Percentiles rank a stretch among this genome's conserved stretches.
Evolutionary conservation across 2,113 vertebrate genomes (phyloP).

Genomic region (Datnioides undecimradiatus): DNA sequence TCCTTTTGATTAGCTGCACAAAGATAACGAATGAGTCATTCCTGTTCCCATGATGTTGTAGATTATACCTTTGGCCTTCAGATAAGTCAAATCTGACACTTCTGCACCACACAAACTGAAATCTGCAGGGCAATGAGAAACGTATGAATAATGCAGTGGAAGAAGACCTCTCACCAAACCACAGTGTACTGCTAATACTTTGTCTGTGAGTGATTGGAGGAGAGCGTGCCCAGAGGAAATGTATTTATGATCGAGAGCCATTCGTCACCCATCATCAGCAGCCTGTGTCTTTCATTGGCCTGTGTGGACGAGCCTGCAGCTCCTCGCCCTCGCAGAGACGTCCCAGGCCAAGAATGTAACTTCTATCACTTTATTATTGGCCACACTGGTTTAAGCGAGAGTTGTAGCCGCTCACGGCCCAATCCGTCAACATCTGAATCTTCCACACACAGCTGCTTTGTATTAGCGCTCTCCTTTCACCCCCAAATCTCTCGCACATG

Average conservation of each 20-base stretch:
- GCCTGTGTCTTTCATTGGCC: conserved; percentile 59
- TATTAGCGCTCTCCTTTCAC: conserved; percentile 78
- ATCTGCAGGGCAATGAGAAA: conserved; percentile 26
- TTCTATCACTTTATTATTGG: conserved; percentile 76
- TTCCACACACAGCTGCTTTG: conserved; percentile 81
- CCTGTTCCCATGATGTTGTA: conserved; percentile 48
- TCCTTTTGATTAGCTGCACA: conserved; percentile 41
- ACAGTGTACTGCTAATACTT: conserved; percentile 22
- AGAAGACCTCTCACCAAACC: conserved; percentile 42
- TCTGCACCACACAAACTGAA: conserved; percentile 40
- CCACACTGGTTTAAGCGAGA: conserved; percentile 71
- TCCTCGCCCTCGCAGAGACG: conserved; percentile 18
- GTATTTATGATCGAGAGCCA: conserved; percentile 52
- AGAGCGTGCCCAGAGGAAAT: conserved; percentile 60
- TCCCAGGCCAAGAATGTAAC: conserved; percentile 73
- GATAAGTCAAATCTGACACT: conserved; percentile 55
- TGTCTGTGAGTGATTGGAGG: conserved; percentile 34
- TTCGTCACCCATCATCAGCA: conserved; percentile 63
- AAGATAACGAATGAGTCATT: conserved; percentile 52
- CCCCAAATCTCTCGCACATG: conserved; percentile 84
- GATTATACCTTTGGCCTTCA: conserved; percentile 42
- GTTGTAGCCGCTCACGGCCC: conserved; percentile 69
- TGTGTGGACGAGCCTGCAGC: conserved; percentile 37
- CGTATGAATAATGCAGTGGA: conserved; percentile 38
- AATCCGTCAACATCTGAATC: conserved; percentile 74